A percentile compares a stretch with the other conserved stretches of the same genome.
Conservation (phyloP, 2,888 invertebrate genomes). For the Heteromyza rotundicornis region DNA sequence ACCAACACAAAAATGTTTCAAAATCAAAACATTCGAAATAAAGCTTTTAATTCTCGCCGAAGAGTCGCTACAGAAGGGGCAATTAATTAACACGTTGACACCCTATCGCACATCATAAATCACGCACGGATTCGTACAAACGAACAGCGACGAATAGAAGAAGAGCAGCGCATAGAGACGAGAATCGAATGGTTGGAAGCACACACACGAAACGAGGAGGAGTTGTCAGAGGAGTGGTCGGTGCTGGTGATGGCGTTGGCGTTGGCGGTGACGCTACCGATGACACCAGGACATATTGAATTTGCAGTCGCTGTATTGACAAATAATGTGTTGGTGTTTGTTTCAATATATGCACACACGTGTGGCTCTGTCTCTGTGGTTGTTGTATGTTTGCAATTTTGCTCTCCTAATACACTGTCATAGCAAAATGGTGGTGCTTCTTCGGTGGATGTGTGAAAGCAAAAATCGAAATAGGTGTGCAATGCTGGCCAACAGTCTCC, state of each 20-base stretch:
- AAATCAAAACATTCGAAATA: neutral
- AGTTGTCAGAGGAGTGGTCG: too few species aligned
- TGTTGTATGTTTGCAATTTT: too few species aligned
- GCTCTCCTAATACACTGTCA: too few species aligned
- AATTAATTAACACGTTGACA: constrained; percentile 33
- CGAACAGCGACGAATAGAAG: neutral
- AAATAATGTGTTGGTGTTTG: neutral
- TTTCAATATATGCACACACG: neutral
- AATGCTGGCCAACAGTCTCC: too few species aligned
- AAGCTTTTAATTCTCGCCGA: neutral
- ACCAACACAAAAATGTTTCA: neutral
- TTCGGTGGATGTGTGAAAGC: too few species aligned
- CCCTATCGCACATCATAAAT: constrained; percentile 29
- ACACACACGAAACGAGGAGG: neutral
- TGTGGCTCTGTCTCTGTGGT: too few species aligned
- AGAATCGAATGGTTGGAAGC: neutral
- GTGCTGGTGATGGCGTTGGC: neutral
- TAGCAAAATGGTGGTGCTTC: too few species aligned
- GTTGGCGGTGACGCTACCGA: neutral
- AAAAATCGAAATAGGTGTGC: too few species aligned
- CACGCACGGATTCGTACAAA: constrained; percentile 13
- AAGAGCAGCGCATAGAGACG: neutral
- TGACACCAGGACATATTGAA: neutral
- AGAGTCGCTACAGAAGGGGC: constrained; percentile 10
- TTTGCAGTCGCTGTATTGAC: neutral